These are phyloP conservation scores for Mactra quadrangularis DNA, from an alignment of 1,140 invertebrate species.

Conservation along the genomic window DNA sequence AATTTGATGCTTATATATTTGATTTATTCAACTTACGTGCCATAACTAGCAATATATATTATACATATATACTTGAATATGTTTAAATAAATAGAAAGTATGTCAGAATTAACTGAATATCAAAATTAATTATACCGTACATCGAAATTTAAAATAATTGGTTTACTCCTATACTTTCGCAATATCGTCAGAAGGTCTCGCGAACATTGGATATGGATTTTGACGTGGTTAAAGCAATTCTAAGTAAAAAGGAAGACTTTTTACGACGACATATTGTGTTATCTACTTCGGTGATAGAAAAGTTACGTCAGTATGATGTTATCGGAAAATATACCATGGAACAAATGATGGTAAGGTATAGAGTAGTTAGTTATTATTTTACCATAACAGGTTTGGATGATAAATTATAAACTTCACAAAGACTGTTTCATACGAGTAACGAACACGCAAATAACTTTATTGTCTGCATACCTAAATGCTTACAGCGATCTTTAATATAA, in stretches of 20 bases:
- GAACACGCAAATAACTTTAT: too few relatives aligned
- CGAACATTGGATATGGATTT: conserved; percentile 9
- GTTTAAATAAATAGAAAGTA: too few relatives aligned
- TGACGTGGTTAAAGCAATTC: conserved; percentile 25
- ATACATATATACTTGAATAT: too few relatives aligned
- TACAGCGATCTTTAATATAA: too few relatives aligned
- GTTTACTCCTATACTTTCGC: neutral
- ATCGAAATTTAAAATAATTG: neutral
- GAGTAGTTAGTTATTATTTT: neutral
- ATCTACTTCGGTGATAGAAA: conserved; percentile 28
- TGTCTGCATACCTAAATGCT: too few relatives aligned
- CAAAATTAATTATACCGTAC: neutral
- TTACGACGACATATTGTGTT: conserved; percentile 43
- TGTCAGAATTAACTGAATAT: neutral
- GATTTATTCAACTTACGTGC: too few relatives aligned
- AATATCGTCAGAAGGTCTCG: neutral
- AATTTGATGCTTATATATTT: too few relatives aligned
- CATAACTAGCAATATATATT: too few relatives aligned
- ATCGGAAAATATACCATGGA: conserved; percentile 34
- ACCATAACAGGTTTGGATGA: neutral
- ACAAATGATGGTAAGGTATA: conserved; percentile 41
- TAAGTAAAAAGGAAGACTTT: conserved; percentile 48
- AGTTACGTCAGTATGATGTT: conserved; percentile 17
- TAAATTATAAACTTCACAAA: too few relatives aligned
- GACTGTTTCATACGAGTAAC: too few relatives aligned